A percentile compares a stretch with the other conserved stretches of the same genome.
phyloP scores from a whole-genome alignment of 2,797 vertebrate species.

The Cyprinodon diabolis region DNA sequence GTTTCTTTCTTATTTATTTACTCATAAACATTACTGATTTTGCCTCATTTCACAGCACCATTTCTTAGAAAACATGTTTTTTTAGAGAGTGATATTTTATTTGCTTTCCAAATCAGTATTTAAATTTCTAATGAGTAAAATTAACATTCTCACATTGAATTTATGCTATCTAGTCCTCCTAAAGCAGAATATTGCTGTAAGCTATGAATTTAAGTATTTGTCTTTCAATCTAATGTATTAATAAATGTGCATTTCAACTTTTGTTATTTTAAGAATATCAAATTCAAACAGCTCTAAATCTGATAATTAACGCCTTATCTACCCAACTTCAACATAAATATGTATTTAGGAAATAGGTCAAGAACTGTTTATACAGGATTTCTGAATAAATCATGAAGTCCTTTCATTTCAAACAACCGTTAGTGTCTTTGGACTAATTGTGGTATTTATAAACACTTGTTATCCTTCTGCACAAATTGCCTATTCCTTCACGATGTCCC shows the following conservation, averaged over 20 bases:
- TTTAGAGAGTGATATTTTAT: background rate
- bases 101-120: background rate
- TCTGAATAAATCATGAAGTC: background rate
- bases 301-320: background rate
- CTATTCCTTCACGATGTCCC: too few relatives aligned
- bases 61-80: background rate
- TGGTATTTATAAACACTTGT: too few relatives aligned
- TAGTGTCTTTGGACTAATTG: too few relatives aligned
- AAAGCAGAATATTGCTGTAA: background rate
- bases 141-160: background rate
- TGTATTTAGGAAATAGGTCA: too few relatives aligned
- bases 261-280: background rate
- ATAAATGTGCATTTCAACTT: background rate
- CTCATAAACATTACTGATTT: too few relatives aligned
- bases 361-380: too few relatives aligned
- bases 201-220: background rate
- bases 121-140: background rate
- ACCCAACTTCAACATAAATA: too few relatives aligned
- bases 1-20: too few relatives aligned
- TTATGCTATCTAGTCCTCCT: background rate
- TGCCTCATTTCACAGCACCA: constrained; percentile 8
- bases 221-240: background rate
- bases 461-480: too few relatives aligned
- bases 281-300: background rate
- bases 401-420: background rate